Evolutionary conservation across 2,113 vertebrate species (phyloP).

Genomic region (Carettochelys insculpta): DNA sequence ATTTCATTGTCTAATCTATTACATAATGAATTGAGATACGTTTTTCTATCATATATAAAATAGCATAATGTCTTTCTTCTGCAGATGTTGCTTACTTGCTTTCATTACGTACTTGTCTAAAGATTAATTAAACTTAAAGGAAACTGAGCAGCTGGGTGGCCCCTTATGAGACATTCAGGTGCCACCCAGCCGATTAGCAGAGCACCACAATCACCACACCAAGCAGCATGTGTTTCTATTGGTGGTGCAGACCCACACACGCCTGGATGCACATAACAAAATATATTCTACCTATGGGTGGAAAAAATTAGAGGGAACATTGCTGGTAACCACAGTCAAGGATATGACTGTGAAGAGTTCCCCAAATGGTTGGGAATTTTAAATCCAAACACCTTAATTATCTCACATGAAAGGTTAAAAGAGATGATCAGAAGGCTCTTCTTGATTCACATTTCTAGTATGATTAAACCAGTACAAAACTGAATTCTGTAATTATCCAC

Average conservation of each 20-base stretch:
- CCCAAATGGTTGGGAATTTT: not conserved
- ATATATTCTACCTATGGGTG: no score
- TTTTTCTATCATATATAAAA: not conserved
- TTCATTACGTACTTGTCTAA: not conserved
- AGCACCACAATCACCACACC: no score
- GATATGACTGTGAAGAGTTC: not conserved
- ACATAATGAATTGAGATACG: not conserved
- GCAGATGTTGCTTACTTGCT: not conserved
- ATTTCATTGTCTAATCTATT: not conserved
- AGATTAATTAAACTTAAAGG: not conserved
- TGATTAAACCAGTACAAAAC: not conserved
- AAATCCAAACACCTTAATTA: not conserved
- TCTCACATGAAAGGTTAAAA: not conserved
- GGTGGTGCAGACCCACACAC: no score
- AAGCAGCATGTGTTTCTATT: no score
- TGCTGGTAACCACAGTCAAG: not conserved
- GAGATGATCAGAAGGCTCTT: not conserved
- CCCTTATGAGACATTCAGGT: no score
- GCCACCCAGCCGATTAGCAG: no score
- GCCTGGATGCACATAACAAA: no score
- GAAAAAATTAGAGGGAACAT: no score
- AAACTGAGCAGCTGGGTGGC: no score
- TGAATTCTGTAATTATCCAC: not conserved
- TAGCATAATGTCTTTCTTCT: not conserved
- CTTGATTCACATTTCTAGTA: not conserved